These are phyloP conservation scores for Dolomedes plantarius DNA, from an alignment of 2,888 invertebrate species.

Conservation along the genomic window DNA sequence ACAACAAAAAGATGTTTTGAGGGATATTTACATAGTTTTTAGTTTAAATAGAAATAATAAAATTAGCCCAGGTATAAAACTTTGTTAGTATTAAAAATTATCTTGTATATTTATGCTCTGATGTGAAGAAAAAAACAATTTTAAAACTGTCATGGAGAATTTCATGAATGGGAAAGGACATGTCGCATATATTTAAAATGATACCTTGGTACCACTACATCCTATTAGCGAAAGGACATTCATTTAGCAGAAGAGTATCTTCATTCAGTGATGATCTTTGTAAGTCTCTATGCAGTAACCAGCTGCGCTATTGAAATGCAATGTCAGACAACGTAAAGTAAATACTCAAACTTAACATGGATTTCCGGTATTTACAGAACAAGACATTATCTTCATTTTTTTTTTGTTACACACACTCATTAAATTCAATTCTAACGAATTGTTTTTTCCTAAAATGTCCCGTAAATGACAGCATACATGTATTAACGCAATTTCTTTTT, in stretches of 20 bases:
- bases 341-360: conserved; percentile 9
- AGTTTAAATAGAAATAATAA: no score
- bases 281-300: neutral
- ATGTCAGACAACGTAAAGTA: conserved; percentile 1
- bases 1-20: no score
- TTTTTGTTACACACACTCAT: neutral
- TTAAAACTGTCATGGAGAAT: no score
- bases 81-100: no score
- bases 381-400: neutral
- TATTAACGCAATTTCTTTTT: neutral
- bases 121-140: no score
- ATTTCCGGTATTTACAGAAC: neutral
- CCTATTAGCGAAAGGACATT: neutral
- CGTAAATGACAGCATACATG: neutral
- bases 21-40: no score
- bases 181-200: neutral
- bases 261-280: neutral
- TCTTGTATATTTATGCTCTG: no score
- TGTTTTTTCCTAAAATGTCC: neutral
- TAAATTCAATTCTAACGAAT: neutral
- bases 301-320: conserved; percentile 7
- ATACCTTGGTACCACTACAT: neutral
- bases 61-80: no score
- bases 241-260: neutral
- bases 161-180: neutral